Evolutionary conservation across 2,888 invertebrate genomes (phyloP), one percentile per base, ranked within the genome.

Genomic region (Eulithis testata): DNA sequence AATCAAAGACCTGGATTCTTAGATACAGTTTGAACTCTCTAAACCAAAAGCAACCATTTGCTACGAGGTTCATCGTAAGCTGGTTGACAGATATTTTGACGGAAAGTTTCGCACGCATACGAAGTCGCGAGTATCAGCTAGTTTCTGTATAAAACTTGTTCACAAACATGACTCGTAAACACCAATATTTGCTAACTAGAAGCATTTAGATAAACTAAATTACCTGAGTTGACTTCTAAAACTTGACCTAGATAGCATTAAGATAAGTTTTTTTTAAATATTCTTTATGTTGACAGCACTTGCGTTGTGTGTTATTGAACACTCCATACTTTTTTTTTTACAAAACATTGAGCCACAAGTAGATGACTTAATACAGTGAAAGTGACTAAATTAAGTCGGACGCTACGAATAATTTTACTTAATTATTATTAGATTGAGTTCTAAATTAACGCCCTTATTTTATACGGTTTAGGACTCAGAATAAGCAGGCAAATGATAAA

Each of bases 341-440:
- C 31, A 5, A 31, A 31, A 31, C 31, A 31, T 31, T 31, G 6
- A 6, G 31, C 31, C 3, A 3, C 2, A 31, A 31, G 31, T 31
- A 31, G 31, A 31, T 45, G 21, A 55, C 43, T 63, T 57, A 40
- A 59, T 63, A 44, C 53, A 60, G 63, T 63, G 66, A 66, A 66
- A 66, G 66, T 66, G 60, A 60, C 60, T 59, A 56, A 47, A 63
- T 43, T 52, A 59, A 47, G 57, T 51, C 40, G 31, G 31, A 7
- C 37, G n/a, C 55, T 51, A 60, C 56, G 63, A 63, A 63, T 66
- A 66, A 59, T 62, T 58, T 54, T 36, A 50, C 31, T 14, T 58
- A 57, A 21, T 53, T 65, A 58, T 40, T 54, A 47, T 47, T 21
- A 31, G 44, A 27, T 37, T 47, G 21, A 21, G 40, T 9, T 3